phyloP scores from a whole-genome alignment of 2,888 invertebrate species.

The Xanthorhoe spadicearia region DNA sequence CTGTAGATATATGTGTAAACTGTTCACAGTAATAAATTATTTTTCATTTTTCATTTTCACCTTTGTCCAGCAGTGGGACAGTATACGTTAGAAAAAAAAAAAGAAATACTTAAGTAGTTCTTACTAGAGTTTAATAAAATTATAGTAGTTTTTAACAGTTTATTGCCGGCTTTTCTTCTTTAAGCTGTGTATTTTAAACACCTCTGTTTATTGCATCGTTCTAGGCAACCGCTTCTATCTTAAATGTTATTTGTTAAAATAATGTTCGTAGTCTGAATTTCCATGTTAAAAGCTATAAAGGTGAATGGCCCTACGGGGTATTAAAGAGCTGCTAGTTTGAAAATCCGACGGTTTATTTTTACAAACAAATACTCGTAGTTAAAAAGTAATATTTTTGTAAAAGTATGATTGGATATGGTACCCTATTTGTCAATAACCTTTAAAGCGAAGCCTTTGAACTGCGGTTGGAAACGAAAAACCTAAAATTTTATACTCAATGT shows the following conservation, averaged over 20 bases:
- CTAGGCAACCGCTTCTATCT: constrained; percentile 19
- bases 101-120: too few species aligned
- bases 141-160: neutral
- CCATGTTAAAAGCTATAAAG: constrained; percentile 15
- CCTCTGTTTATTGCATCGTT: constrained; percentile 20
- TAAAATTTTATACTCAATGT: neutral
- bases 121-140: too few species aligned
- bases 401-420: neutral
- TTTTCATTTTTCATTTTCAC: too few species aligned
- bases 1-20: too few species aligned
- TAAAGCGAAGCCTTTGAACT: neutral
- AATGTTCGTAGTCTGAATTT: constrained; percentile 4
- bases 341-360: neutral
- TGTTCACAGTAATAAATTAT: too few species aligned
- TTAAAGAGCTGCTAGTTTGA: constrained; percentile 1
- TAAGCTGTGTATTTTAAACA: constrained; percentile 18
- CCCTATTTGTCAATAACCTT: too few species aligned
- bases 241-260: constrained; percentile 13
- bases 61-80: too few species aligned
- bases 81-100: too few species aligned
- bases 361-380: neutral
- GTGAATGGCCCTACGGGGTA: neutral
- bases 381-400: neutral
- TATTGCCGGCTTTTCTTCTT: neutral
- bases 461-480: neutral